These are phyloP conservation scores for Gracilinanus agilis DNA, from an alignment of 2,113 vertebrate genomes.

Conservation along the genomic window DNA sequence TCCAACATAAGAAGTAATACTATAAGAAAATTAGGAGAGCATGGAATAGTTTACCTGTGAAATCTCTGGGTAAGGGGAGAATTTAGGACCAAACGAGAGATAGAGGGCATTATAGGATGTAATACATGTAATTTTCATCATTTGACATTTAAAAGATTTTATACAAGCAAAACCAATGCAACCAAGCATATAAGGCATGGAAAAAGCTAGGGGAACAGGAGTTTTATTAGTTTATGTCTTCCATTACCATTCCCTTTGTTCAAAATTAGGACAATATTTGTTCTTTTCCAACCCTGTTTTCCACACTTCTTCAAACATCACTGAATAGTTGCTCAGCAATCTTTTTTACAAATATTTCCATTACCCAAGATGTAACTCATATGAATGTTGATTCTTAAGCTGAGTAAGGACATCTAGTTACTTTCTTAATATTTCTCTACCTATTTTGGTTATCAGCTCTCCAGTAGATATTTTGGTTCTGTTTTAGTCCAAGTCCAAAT, in stretches of 20 bases:
- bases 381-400: neutral
- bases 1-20: too few species aligned
- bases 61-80: too few species aligned
- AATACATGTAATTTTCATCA: too few species aligned
- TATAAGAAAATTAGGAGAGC: too few species aligned
- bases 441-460: neutral
- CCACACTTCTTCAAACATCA: neutral
- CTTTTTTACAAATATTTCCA: neutral
- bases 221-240: neutral
- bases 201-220: too few species aligned
- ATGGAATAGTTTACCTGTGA: too few species aligned
- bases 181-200: too few species aligned
- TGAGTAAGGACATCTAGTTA: neutral
- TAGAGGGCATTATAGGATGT: too few species aligned
- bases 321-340: neutral
- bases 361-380: neutral
- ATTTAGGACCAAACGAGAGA: too few species aligned
- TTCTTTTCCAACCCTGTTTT: neutral
- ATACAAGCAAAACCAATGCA: too few species aligned
- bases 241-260: neutral
- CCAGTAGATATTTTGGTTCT: neutral
- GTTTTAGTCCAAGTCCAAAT: neutral
- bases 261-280: neutral
- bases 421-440: neutral
- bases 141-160: too few species aligned